phyloP scores from a whole-genome alignment of 2,888 invertebrate genomes.

The Sinhomidia bicolor region DNA sequence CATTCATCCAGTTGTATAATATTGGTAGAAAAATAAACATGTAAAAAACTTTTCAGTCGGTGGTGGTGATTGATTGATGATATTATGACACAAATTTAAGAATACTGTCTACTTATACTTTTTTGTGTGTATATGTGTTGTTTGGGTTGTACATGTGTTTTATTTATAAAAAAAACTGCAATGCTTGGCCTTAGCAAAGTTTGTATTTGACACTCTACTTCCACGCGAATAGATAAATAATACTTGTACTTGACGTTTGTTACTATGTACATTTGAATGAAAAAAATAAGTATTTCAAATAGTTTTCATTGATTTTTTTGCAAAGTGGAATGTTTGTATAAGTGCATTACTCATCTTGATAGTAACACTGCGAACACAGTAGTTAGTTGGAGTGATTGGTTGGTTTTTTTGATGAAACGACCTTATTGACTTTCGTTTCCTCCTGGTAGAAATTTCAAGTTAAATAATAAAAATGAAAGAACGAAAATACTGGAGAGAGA shows the following conservation, averaged over 20 bases:
- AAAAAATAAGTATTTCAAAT: background rate
- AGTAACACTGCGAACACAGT: constrained; percentile 80
- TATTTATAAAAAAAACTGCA: constrained; percentile 10
- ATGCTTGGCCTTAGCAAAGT: constrained; percentile 19
- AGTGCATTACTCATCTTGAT: constrained; percentile 64
- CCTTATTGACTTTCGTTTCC: background rate
- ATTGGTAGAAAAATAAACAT: too few species aligned
- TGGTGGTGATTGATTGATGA: constrained; percentile 15
- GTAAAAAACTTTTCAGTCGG: too few species aligned
- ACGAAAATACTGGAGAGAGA: background rate
- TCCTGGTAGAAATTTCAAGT: background rate
- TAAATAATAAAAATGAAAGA: background rate
- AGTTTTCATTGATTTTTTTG: background rate
- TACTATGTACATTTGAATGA: too few species aligned
- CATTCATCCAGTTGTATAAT: too few species aligned
- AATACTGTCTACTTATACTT: background rate
- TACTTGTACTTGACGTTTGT: background rate
- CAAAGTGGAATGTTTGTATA: background rate
- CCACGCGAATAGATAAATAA: background rate
- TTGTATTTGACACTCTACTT: background rate
- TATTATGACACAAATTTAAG: background rate
- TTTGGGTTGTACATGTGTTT: constrained; percentile 58
- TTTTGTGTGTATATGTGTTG: constrained; percentile 73
- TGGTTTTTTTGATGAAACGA: background rate
- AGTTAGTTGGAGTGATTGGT: constrained; percentile 28